These are phyloP conservation scores for Nesometra sesokonis DNA, from an alignment of 35 echinoderm and acorn worm species.

Conservation along the genomic window DNA sequence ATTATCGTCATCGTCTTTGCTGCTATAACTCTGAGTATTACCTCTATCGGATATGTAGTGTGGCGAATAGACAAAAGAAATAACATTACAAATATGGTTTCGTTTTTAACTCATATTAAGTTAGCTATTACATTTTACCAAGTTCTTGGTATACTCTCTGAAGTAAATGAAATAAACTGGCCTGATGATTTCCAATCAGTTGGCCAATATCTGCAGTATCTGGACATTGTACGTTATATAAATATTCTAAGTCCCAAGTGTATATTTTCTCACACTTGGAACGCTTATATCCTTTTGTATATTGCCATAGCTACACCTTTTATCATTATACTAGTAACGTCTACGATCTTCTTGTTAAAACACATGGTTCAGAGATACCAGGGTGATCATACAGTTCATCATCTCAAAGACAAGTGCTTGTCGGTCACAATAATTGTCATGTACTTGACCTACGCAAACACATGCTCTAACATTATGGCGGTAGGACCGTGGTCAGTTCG, in stretches of 20 bases:
- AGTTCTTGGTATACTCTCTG: not conserved
- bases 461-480: not conserved
- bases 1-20: not conserved
- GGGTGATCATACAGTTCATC: not conserved
- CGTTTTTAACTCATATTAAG: not conserved
- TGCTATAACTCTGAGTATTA: not conserved
- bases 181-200: not conserved
- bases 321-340: not conserved
- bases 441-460: not conserved
- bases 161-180: not conserved
- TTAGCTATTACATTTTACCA: not conserved
- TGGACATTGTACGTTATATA: not conserved
- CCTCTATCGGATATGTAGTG: not conserved
- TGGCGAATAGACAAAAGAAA: not conserved
- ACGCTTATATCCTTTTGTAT: not conserved
- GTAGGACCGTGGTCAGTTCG: not conserved
- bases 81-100: not conserved
- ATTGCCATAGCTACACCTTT: not conserved
- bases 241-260: not conserved
- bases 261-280: not conserved
- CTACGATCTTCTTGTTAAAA: not conserved
- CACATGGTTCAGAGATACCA: not conserved
- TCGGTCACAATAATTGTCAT: not conserved
- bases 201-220: not conserved
- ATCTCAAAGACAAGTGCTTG: not conserved